These are phyloP conservation scores for Phenganax subtilis DNA, from an alignment of 92 coral and sea anemone genomes.

Conservation along the genomic window DNA sequence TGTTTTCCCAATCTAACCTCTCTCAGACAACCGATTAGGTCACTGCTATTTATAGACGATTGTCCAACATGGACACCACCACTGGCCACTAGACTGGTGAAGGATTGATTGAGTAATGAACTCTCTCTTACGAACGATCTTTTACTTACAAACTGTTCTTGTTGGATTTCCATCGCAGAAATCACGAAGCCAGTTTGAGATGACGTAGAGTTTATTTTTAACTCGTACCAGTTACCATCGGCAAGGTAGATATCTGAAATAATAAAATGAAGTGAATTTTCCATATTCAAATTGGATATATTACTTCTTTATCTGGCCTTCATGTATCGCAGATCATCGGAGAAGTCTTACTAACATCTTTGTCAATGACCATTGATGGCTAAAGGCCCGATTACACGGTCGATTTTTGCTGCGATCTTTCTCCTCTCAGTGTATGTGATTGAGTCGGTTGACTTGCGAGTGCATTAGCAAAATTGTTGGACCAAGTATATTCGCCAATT, in stretches of 20 bases:
- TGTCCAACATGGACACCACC: conserved; percentile 24
- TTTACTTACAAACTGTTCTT: neutral
- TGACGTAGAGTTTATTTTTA: conserved; percentile 52
- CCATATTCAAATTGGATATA: neutral
- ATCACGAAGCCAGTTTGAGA: conserved; percentile 40
- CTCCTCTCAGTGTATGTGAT: too few relatives aligned
- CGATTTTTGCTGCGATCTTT: too few relatives aligned
- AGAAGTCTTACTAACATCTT: too few relatives aligned
- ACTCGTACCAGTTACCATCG: conserved; percentile 76
- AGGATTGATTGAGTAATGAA: conserved; percentile 10
- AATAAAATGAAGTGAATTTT: neutral
- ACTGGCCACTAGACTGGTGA: neutral
- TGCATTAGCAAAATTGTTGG: too few relatives aligned
- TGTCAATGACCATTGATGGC: too few relatives aligned
- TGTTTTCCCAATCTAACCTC: conserved; percentile 72
- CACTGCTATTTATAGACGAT: neutral
- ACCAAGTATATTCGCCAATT: too few relatives aligned
- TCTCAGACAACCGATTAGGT: conserved; percentile 74
- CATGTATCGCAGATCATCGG: too few relatives aligned
- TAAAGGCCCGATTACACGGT: too few relatives aligned
- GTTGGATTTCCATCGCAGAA: conserved; percentile 1
- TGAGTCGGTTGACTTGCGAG: too few relatives aligned
- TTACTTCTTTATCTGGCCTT: too few relatives aligned
- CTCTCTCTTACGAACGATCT: neutral
- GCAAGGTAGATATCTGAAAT: conserved; percentile 51